A percentile compares a stretch with the other conserved stretches of the same genome.
These are phyloP conservation scores for Drosophila leonis DNA, from an alignment of 2,888 invertebrate genomes.

Conservation along the genomic window DNA sequence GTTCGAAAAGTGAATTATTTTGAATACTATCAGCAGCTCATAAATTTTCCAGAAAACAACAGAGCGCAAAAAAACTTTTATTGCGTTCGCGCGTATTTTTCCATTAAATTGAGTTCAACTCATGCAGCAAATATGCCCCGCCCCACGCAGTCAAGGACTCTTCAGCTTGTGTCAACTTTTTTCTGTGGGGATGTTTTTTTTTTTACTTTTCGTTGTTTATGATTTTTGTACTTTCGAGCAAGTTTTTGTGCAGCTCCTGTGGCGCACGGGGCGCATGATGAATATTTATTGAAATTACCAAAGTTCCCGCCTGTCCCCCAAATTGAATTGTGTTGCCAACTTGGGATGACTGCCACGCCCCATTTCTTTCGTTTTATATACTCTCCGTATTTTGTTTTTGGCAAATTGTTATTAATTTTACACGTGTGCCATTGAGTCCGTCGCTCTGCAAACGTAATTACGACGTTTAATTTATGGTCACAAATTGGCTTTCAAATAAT, in stretches of 20 bases:
- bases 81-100: conserved; percentile 80
- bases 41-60: conserved; percentile 65
- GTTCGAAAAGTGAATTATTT: conserved; percentile 66
- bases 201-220: conserved; percentile 64
- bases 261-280: conserved; percentile 76
- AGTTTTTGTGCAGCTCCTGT: conserved; percentile 58
- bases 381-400: conserved; percentile 49
- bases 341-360: conserved; percentile 55
- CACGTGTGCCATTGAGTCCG: conserved; percentile 62
- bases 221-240: conserved; percentile 65
- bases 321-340: conserved; percentile 82
- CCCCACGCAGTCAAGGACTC: conserved; percentile 23
- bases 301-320: conserved; percentile 71
- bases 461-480: conserved; percentile 62
- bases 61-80: conserved; percentile 66
- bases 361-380: conserved; percentile 7
- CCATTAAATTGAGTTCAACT: conserved; percentile 84
- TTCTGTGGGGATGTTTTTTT: conserved; percentile 9
- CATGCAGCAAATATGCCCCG: conserved; percentile 81
- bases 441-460: conserved; percentile 64
- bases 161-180: conserved; percentile 68
- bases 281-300: conserved; percentile 84
- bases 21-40: conserved; percentile 76
- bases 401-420: conserved; percentile 85
- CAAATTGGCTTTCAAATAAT: conserved; percentile 72